A percentile compares a stretch with the other conserved stretches of the same genome.
Conservation (phyloP, 2,113 vertebrate species). For the Lamprotornis superbus region DNA sequence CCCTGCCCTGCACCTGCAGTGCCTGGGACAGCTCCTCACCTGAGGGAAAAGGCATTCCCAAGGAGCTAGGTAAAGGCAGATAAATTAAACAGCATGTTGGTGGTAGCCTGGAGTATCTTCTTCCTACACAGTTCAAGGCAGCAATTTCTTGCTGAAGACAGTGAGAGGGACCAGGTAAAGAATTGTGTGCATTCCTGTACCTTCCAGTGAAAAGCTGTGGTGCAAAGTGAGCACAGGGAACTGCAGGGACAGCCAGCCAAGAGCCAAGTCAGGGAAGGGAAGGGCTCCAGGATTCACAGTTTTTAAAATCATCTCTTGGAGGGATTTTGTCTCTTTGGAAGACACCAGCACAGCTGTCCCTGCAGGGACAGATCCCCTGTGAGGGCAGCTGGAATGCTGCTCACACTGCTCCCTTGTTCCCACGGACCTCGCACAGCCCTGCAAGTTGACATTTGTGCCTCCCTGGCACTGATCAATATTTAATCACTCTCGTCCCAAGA, state of each 20-base stretch:
- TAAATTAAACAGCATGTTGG: not conserved
- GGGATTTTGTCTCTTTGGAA: not conserved
- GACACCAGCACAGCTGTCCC: not conserved
- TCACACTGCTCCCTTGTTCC: conserved; percentile 29
- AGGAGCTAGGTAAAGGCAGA: not conserved
- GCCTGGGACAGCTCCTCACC: not conserved
- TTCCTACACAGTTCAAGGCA: not conserved
- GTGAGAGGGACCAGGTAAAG: not conserved
- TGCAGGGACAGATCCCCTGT: not conserved
- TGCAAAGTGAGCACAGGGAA: not conserved
- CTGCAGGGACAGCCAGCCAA: not conserved
- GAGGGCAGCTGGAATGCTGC: not conserved
- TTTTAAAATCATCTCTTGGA: not conserved
- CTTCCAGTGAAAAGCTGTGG: not conserved
- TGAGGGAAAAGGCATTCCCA: not conserved
- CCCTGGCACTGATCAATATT: not conserved
- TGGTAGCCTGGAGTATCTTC: not conserved
- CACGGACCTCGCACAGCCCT: accelerated
- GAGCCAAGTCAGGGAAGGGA: not conserved
- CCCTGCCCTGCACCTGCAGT: not conserved
- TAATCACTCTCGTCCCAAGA: not conserved
- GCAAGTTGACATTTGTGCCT: not conserved
- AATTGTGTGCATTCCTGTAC: not conserved
- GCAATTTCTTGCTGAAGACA: not conserved
- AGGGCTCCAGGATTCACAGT: not conserved